These are phyloP conservation scores for Zoanthus sansibaricus DNA, from an alignment of 92 coral and sea anemone species.

Conservation along the genomic window DNA sequence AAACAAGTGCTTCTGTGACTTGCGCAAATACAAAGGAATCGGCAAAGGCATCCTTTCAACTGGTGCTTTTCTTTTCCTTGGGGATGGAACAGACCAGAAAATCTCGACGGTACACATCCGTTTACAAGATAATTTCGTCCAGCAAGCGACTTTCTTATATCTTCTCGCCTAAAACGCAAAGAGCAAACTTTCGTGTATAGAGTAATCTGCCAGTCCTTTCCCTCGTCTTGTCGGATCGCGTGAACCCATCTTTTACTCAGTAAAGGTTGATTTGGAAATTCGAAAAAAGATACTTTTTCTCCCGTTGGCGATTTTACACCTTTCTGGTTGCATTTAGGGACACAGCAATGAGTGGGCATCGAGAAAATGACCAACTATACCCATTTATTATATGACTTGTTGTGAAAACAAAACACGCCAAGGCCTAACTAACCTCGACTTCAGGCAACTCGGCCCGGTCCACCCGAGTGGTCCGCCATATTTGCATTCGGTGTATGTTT, in stretches of 20 bases:
- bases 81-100: slow-evolving; percentile 67
- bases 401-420: too few species aligned
- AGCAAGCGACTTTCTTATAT: slow-evolving; percentile 42
- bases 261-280: not conserved
- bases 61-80: slow-evolving; percentile 56
- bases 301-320: too few species aligned
- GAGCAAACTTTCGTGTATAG: not conserved
- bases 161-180: slow-evolving; percentile 55
- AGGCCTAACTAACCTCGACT: too few species aligned
- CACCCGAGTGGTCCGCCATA: too few species aligned
- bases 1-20: too few species aligned
- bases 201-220: slow-evolving; percentile 19
- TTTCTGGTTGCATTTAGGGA: too few species aligned
- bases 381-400: too few species aligned
- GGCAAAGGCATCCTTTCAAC: slow-evolving; percentile 39
- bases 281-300: too few species aligned
- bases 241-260: not conserved
- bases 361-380: too few species aligned
- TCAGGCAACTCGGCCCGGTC: too few species aligned
- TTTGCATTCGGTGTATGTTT: too few species aligned
- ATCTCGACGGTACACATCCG: slow-evolving; percentile 55
- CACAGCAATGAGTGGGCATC: too few species aligned
- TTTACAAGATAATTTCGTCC: slow-evolving; percentile 40
- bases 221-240: slow-evolving; percentile 17
- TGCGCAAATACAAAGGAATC: not conserved